Evolutionary conservation across 2,797 vertebrate species (phyloP), one percentile per base, ranked within the genome.

Genomic region (Lepus oiostolus): DNA sequence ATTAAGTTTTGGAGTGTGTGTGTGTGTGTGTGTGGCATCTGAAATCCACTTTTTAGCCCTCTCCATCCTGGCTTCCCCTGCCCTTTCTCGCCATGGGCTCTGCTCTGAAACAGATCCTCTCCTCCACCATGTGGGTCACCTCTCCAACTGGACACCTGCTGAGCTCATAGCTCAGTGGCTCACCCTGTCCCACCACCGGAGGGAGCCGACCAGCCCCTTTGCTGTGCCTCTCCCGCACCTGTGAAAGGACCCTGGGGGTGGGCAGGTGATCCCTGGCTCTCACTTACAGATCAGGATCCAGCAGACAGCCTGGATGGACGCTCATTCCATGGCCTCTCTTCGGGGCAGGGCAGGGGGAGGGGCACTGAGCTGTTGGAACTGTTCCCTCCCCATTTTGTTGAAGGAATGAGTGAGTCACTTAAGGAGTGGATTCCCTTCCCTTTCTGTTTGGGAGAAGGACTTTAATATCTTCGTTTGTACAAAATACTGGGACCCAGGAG

Each of bases 341-440:
- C 42, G 30, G 88, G 19, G 7, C 30, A 54, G 80, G 32, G 6
- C 30, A 54, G 80, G 32, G 6, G 35, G 42, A 47, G 42, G 42
- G 42, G 42, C 42, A 47, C 8, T 47, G 42, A 47, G 42, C 42
- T 47, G 42, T 42, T 42, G 5, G 42, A 42, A 42, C 42, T 47
- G 42, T 47, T 47, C 54, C 17, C 54, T 58, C 54, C 54, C 54
- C 54, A 28, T 79, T 71, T 82, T 52, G n/a, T 74, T 42, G 35
- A 68, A 85, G 87, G 80, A 92, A 19, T 38, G 24, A 92, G 24
- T 38, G 24, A 71, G 60, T 65, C 63, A 50, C 14, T 77, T 47
- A 70, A 77, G 38, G 58, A 70, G 54, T 80, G 79, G 42, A 30
- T 52, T 54, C 63, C 54, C 62, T 42, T 93, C 70, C 19, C 81